Evolutionary conservation across 1,140 invertebrate genomes (phyloP), one percentile per base, ranked within the genome.

Genomic region (Camponotus floridanus): DNA sequence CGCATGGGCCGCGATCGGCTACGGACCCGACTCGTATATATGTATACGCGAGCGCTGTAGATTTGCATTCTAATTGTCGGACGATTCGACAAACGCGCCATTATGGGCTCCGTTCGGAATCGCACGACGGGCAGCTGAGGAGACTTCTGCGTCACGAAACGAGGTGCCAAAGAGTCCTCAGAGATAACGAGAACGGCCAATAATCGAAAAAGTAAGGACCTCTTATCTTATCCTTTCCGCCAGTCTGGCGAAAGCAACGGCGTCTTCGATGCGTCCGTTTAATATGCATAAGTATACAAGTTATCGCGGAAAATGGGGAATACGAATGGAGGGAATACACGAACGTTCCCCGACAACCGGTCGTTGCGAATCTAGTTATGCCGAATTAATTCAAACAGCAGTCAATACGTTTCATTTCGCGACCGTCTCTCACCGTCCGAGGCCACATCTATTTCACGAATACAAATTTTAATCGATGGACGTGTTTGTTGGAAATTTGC

Each of bases 11-110:
- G 64, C 76, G 36, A 48, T 18, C 51, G 33, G 31, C 45, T 55
- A 31, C 26, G 62, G 39, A 18, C 39, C 57, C 76, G 42, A 7
- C 55, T 81, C 64, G 85, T 51, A 45, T 67, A 70, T 83, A 83
- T 62, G 68, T 39, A 83, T 73, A 62, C n/a, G 55, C 64, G 42
- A 79, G 55, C 76, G 45, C 31, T 26, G 79, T 61, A 59, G 87
- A 93, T 93, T 92, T 93, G 92, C 92, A 92, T 93, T 93, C 91
- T 92, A 93, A 94, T 93, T 93, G 92, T 93, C 86, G 89, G 86
- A 33, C 89, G 88, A 91, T 89, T 86, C 76, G 76, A 86, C 86
- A 86, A 87, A 92, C 87, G 71, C 42, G 74, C 87, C 87, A 81
- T 92, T 90, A 91, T 62, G 88, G 76, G 18, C 61, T 80, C 76